These are phyloP conservation scores for Sinhomidia bicolor DNA, from an alignment of 2,888 invertebrate species.

Conservation along the genomic window DNA sequence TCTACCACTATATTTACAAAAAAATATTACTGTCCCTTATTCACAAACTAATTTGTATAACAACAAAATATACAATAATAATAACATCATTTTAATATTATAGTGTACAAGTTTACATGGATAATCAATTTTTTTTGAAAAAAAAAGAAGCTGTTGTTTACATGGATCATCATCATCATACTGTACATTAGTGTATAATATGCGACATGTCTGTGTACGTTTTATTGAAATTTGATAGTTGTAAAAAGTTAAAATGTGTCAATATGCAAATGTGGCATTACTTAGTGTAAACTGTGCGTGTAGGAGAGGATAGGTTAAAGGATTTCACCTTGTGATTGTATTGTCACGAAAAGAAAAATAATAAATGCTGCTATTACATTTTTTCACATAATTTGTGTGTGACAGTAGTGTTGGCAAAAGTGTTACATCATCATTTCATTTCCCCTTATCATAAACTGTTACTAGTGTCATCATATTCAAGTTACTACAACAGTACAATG, in stretches of 20 bases:
- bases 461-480: neutral
- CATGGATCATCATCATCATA: neutral
- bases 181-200: neutral
- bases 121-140: neutral
- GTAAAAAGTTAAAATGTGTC: neutral
- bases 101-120: neutral
- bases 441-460: neutral
- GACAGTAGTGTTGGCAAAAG: neutral
- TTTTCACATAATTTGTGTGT: neutral
- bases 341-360: neutral
- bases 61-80: neutral
- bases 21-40: constrained; percentile 8
- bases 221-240: neutral
- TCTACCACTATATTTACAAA: constrained; percentile 5
- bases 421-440: neutral
- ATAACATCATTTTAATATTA: no score
- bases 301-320: neutral
- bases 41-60: neutral
- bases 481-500: neutral
- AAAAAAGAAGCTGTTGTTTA: neutral
- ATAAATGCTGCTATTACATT: neutral
- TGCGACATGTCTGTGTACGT: constrained; percentile 1
- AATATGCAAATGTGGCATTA: neutral
- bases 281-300: neutral
- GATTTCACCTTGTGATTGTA: neutral